These are phyloP conservation scores for Cheilosia grossa DNA, from an alignment of 2,888 invertebrate genomes.

Conservation along the genomic window DNA sequence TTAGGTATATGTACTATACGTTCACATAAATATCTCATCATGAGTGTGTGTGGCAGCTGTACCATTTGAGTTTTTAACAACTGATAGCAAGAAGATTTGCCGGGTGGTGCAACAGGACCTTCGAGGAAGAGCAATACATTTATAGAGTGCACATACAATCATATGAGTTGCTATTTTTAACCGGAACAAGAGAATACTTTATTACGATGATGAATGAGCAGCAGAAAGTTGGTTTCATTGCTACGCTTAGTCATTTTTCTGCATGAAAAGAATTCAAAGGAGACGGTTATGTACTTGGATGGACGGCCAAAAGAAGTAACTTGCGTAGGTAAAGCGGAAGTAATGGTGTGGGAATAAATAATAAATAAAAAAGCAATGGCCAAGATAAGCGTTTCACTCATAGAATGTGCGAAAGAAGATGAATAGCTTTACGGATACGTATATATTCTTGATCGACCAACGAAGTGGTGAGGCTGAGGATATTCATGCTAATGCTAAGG, in stretches of 20 bases:
- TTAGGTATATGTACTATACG: not conserved
- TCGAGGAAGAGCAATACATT: not conserved
- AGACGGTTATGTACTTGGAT: not conserved
- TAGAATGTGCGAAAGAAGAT: not conserved
- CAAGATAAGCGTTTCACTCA: not conserved
- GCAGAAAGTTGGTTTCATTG: not conserved
- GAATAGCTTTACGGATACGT: too few species aligned
- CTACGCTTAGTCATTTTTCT: not conserved
- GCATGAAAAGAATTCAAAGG: not conserved
- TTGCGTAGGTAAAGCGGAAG: not conserved
- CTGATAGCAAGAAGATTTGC: conserved; percentile 26
- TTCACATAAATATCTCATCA: too few species aligned
- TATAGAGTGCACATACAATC: not conserved
- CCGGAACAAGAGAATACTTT: conserved; percentile 7
- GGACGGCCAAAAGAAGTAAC: not conserved
- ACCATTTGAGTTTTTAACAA: not conserved
- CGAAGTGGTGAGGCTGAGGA: too few species aligned
- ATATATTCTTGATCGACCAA: too few species aligned
- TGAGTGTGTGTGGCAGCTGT: not conserved
- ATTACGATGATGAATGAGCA: conserved; percentile 4
- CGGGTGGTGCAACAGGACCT: conserved; percentile 12
- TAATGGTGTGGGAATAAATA: not conserved
- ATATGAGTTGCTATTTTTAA: conserved; percentile 23
- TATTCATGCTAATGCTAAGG: too few species aligned
- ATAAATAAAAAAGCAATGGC: not conserved